These are phyloP conservation scores for Cyphomyrmex costatus DNA, from an alignment of 1,140 invertebrate genomes.

Conservation along the genomic window DNA sequence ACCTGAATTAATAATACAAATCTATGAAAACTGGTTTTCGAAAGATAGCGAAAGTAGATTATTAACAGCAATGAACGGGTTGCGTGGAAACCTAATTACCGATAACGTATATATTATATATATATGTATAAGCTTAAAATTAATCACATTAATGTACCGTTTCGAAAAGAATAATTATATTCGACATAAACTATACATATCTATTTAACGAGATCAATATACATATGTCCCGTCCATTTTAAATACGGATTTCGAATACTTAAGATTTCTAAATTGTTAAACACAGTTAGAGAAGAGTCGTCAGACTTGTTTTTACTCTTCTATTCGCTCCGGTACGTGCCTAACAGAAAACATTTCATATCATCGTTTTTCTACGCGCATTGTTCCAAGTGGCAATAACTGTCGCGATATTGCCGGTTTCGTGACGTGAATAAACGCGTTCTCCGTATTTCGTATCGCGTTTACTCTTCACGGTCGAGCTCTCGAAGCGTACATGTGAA, in stretches of 20 bases:
- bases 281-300: conserved; percentile 25
- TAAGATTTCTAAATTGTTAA: not conserved
- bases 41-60: not conserved
- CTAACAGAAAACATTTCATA: conserved; percentile 8
- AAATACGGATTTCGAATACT: not conserved
- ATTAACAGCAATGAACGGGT: not conserved
- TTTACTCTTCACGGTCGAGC: conserved; percentile 11
- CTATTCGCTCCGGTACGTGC: not conserved
- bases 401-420: conserved; percentile 32
- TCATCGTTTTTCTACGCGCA: not conserved
- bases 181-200: not conserved
- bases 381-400: conserved; percentile 44
- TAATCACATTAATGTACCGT: not conserved
- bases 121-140: too few species aligned
- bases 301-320: conserved; percentile 12
- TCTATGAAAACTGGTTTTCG: not conserved
- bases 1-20: not conserved
- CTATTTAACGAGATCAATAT: conserved; percentile 5
- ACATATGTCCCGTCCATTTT: not conserved
- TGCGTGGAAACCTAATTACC: not conserved
- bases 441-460: conserved; percentile 31
- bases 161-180: not conserved
- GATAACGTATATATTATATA: too few species aligned
- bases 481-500: not conserved
- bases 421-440: conserved; percentile 15